phyloP scores from a whole-genome alignment of 2,888 invertebrate genomes.

The Drosophila parthenogenetica region DNA sequence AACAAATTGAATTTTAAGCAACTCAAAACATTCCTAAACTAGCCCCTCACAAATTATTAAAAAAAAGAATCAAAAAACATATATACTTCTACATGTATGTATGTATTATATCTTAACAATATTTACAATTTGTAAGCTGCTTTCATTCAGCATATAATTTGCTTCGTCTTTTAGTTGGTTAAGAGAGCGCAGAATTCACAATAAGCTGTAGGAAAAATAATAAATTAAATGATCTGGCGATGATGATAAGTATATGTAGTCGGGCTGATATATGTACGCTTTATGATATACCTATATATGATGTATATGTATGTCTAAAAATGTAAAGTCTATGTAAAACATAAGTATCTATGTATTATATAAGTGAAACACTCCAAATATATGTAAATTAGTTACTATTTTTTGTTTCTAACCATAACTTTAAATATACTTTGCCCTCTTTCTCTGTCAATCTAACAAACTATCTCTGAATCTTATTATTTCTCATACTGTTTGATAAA shows the following conservation, averaged over 20 bases:
- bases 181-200: conserved; percentile 50
- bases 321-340: conserved; percentile 74
- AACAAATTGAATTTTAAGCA: conserved; percentile 49
- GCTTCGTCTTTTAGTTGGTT: conserved; percentile 52
- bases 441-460: conserved; percentile 2
- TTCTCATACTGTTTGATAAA: conserved; percentile 22
- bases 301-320: conserved; percentile 69
- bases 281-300: conserved; percentile 53
- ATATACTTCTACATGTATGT: conserved; percentile 32
- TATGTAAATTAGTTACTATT: conserved; percentile 73
- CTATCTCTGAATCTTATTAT: conserved; percentile 16
- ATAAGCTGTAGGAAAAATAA: conserved; percentile 64
- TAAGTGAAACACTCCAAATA: conserved; percentile 79
- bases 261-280: conserved; percentile 45
- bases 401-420: conserved; percentile 22
- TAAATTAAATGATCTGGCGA: conserved; percentile 43
- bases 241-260: conserved; percentile 37
- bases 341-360: conserved; percentile 64
- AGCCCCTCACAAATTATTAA: conserved; percentile 61
- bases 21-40: conserved; percentile 61
- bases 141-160: conserved; percentile 38
- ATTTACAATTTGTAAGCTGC: conserved; percentile 51
- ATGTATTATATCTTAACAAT: conserved; percentile 32
- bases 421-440: conserved; percentile 59
- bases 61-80: conserved; percentile 66